Base-by-base conservation (phyloP, 2,797 vertebrate species). In the Esox lucius region DNA sequence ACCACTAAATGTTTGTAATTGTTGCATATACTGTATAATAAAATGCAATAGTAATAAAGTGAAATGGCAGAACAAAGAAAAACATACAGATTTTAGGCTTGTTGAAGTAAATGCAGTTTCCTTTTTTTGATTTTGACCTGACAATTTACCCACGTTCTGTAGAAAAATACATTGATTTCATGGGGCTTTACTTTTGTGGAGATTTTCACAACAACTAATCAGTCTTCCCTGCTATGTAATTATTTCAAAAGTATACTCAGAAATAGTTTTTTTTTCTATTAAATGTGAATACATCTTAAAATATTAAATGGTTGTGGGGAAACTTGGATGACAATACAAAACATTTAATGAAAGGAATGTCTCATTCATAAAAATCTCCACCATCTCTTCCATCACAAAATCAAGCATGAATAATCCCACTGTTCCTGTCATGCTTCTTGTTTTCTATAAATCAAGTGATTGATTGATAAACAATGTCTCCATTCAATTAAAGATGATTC, bases 391-490 rank as follows among this genome's bases (percentile, higher is more conserved):
- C 26, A 17, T 56, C 16, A 59, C 19, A 46, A 46, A 46, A 5
- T 46, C 42, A 46, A 46, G 12, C 0, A 13, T 46, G 12, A 46
- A 13, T 13, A 46, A 46, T 59, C 56, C 22, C 4, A 22, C n/a
- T 59, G 56, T 7, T 59, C 0, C 19, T 59, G 56, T 59, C 56
- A 59, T 8, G 42, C 42, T 46, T 46, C 28, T 13, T 31, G 26
- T 65, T 28, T 65, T 17, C 15, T 35, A 65, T 28, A 33, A 8
- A 65, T 19, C 5, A 31, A 61, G 22, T 61, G 56, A 24, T 61
- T 65, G 62, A 65, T 33, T 31, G 64, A 19, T 33, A 16, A 28
- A 65, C 28, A 65, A 65, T 65, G 28, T 65, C 64, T 33, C 64
- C 64, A 65, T 35, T 31, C 13, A 35, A 65, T 17, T 16, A 33